Conservation (phyloP, 2,888 invertebrate genomes). For the Mythimna vitellina region DNA sequence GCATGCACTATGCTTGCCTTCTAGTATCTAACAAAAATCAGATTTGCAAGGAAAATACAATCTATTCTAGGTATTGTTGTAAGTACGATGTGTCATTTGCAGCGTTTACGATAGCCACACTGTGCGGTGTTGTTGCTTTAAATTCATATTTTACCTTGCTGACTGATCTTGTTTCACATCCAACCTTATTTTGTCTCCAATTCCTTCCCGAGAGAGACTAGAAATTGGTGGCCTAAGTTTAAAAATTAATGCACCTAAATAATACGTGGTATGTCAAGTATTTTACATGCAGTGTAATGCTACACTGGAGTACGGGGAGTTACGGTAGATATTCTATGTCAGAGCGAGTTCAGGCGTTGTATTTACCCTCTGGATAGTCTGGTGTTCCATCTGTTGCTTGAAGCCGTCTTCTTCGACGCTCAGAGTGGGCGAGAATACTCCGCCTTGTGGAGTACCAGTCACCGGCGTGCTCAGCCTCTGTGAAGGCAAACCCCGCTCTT, state of each 20-base stretch:
- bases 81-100: constrained; percentile 62
- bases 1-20: constrained; percentile 65
- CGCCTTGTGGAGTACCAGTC: constrained; percentile 86
- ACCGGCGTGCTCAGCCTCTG: constrained; percentile 88
- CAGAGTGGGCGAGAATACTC: constrained; percentile 85
- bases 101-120: constrained; percentile 81
- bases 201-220: constrained; percentile 89
- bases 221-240: constrained; percentile 86
- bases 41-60: constrained; percentile 56
- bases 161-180: constrained; percentile 88
- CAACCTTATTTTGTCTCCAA: constrained; percentile 89
- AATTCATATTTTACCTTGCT: constrained; percentile 86
- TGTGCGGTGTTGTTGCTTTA: constrained; percentile 78
- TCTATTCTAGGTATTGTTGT: constrained; percentile 60
- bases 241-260: constrained; percentile 79
- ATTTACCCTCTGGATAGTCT: constrained; percentile 89
- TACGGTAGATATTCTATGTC: constrained; percentile 55
- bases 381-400: constrained; percentile 88
- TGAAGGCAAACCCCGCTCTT: constrained; percentile 61
- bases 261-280: constrained; percentile 73
- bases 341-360: constrained; percentile 59
- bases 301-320: constrained; percentile 63
- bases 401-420: constrained; percentile 87
- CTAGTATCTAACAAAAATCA: constrained; percentile 38
- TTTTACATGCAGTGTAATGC: constrained; percentile 75